phyloP scores from a whole-genome alignment of 2,888 invertebrate species.

The Callosobruchus maculatus region DNA sequence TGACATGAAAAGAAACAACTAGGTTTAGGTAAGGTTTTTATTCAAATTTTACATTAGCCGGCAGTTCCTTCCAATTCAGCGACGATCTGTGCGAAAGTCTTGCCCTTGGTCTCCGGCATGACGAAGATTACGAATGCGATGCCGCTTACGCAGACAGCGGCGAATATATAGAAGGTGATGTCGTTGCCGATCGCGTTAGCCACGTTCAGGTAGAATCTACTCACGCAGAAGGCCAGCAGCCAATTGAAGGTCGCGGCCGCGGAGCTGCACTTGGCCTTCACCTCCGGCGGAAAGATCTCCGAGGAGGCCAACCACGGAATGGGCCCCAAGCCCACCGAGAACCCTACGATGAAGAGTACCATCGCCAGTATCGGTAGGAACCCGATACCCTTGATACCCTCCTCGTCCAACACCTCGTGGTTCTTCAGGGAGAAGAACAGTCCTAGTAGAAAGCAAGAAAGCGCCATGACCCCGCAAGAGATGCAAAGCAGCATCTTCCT shows the following conservation, averaged over 20 bases:
- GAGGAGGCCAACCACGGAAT: conserved; percentile 86
- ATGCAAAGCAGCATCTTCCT: conserved; percentile 71
- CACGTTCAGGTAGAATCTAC: conserved; percentile 65
- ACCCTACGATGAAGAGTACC: conserved; percentile 72
- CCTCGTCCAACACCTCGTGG: conserved; percentile 34
- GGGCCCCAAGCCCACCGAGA: conserved; percentile 81
- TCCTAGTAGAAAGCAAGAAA: conserved; percentile 67
- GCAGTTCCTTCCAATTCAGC: conserved; percentile 6
- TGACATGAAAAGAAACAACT: no score
- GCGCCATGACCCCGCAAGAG: conserved; percentile 67
- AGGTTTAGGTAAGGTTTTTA: no score
- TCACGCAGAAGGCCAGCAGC: conserved; percentile 76
- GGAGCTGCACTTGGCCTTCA: conserved; percentile 73
- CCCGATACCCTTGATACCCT: conserved; percentile 54
- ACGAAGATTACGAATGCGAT: conserved; percentile 56
- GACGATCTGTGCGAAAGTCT: conserved; percentile 37
- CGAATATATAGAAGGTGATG: conserved; percentile 73
- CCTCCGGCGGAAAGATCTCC: conserved; percentile 76
- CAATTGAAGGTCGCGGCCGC: conserved; percentile 82
- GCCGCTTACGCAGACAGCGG: conserved; percentile 62
- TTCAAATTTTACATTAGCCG: no score
- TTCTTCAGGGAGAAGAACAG: conserved; percentile 60
- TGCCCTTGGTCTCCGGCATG: conserved; percentile 43
- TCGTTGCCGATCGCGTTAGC: conserved; percentile 56
- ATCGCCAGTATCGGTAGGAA: conserved; percentile 74